Base-by-base conservation (phyloP, 2,888 invertebrate species). In the Alitta virens region DNA sequence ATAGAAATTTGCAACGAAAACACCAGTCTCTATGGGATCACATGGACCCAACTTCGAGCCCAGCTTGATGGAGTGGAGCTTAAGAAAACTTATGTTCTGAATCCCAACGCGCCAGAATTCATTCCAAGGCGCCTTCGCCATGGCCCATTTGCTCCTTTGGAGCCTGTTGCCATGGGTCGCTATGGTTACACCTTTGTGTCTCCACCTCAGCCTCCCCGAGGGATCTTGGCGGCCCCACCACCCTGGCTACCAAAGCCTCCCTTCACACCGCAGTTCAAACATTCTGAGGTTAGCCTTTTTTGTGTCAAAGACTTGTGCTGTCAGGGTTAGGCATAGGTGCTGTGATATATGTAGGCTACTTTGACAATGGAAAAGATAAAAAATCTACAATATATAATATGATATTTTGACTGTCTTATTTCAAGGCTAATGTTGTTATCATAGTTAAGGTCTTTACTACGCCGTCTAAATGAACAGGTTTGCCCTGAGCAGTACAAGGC, bases 21-120 rank as follows among this genome's bases (percentile, higher is more conserved):
- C 74, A 86, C 86, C 66, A 89, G 89, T 68, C 83, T 90, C 27
- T 88, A 87, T 77, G 91, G 91, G 3, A 87, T 90, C 67, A 88
- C 89, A 0, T 89, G 88, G 88, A 84, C 86, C 1, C 86, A 87
- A 65, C 79, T 90, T 49, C 85, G 88, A 60, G 86, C 87, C 49
- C 88, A 89, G 74, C 82, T 91, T 56, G 88, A 90, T 72, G 89
- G 89, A 9, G 88, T 90, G 1, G 90, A 91, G 78, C 82, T 90
- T 71, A 88, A 89, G 73, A 88, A 89, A 65, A 88, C 88, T 2
- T 90, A 89, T 77, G 87, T 88, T 2, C 83, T 92, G n/a, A 92
- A 92, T 83, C 92, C 92, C 0, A 78, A 91, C 56, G 92, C 92
- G 0, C 88, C 90, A 0, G 91, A 90, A 75, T 91, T 91, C 80